These are phyloP conservation scores for Eira barbara DNA, from an alignment of 2,113 vertebrate genomes.

Conservation along the genomic window DNA sequence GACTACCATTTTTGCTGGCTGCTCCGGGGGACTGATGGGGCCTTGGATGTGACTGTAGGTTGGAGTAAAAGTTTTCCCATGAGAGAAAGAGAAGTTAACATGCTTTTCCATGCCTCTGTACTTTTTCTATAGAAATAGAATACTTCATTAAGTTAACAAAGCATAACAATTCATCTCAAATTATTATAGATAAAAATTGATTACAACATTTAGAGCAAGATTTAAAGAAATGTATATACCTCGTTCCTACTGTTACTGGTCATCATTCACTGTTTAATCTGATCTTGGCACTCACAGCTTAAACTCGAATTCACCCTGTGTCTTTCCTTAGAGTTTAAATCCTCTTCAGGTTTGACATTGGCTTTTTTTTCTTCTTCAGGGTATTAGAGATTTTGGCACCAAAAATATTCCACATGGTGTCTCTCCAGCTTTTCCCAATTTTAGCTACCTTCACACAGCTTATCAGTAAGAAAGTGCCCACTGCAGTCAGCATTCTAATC, in stretches of 20 bases:
- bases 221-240: conserved; percentile 3
- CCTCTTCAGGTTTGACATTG: not conserved
- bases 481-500: conserved; percentile 50
- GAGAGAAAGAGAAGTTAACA: not conserved
- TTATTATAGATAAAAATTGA: conserved; percentile 48
- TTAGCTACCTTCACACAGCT: conserved; percentile 23
- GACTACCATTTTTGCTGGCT: not conserved
- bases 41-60: not conserved
- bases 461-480: conserved; percentile 9
- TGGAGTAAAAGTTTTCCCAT: not conserved
- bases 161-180: conserved; percentile 38
- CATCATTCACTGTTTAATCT: not conserved
- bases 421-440: conserved; percentile 35
- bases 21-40: not conserved
- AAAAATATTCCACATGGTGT: conserved; percentile 40
- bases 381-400: conserved; percentile 23
- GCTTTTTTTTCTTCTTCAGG: not conserved
- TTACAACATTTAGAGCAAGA: conserved; percentile 40
- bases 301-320: not conserved
- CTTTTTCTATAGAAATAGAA: conserved; percentile 37
- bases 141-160: conserved; percentile 49
- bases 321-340: conserved; percentile 43
- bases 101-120: not conserved
- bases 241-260: not conserved
- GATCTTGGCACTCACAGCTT: not conserved